phyloP scores from a whole-genome alignment of 2,797 vertebrate genomes.

The Lacerta bilineata region DNA sequence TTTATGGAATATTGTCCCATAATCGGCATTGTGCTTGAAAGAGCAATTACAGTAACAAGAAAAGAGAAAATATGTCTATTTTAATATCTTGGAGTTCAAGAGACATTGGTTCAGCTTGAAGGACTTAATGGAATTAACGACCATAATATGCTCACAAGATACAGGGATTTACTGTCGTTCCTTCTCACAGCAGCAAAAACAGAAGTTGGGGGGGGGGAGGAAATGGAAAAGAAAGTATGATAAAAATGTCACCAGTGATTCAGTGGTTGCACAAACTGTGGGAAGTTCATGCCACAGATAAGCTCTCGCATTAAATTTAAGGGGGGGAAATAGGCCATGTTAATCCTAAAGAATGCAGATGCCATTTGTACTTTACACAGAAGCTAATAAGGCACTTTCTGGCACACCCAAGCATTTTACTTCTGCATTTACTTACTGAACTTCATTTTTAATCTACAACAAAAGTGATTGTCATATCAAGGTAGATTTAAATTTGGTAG shows the following conservation, averaged over 20 bases:
- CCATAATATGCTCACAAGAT: not conserved
- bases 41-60: not conserved
- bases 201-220: conserved; percentile 25
- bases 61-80: not conserved
- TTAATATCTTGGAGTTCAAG: not conserved
- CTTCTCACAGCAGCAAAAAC: conserved; percentile 10
- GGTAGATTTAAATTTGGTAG: not conserved
- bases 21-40: not conserved
- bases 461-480: not conserved
- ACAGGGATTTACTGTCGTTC: conserved; percentile 11
- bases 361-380: not conserved
- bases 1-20: no score
- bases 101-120: not conserved
- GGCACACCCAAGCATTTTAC: not conserved
- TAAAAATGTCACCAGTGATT: not conserved
- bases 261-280: not conserved
- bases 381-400: not conserved
- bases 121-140: not conserved
- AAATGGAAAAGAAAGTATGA: conserved; percentile 48
- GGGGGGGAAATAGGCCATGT: not conserved
- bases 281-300: not conserved
- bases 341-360: not conserved
- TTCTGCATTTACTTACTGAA: not conserved
- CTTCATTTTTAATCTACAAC: not conserved
- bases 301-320: conserved; percentile 5